Conservation (phyloP, 2,888 invertebrate genomes). For the Cremastinae sp. region DNA sequence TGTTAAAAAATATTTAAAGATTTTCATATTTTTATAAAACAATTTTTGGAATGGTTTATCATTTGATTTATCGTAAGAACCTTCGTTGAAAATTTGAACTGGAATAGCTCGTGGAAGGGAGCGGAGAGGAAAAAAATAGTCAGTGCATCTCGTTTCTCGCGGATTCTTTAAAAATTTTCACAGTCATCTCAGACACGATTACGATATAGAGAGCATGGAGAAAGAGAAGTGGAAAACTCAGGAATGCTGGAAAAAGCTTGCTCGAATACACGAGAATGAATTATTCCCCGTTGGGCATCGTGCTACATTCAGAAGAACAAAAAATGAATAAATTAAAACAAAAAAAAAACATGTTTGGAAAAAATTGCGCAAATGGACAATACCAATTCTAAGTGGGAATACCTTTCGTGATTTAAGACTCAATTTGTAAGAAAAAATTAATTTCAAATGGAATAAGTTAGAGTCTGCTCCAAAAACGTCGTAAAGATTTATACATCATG, state of each 20-base stretch:
- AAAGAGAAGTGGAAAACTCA: conserved; percentile 8
- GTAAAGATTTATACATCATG: too few species aligned
- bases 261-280: conserved; percentile 38
- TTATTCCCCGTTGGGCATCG: conserved; percentile 41
- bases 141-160: conserved; percentile 26
- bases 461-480: too few species aligned
- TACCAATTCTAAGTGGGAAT: too few species aligned
- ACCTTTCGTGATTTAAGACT: too few species aligned
- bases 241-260: conserved; percentile 15
- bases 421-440: too few species aligned
- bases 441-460: too few species aligned
- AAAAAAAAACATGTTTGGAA: not conserved
- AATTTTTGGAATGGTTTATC: not conserved
- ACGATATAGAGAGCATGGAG: conserved; percentile 1
- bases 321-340: not conserved
- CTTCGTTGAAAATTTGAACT: not conserved
- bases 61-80: not conserved
- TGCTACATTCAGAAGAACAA: not conserved
- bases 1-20: not conserved
- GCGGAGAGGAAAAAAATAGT: not conserved
- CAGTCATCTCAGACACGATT: conserved; percentile 18
- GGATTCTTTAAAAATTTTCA: conserved; percentile 38
- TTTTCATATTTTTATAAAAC: not conserved
- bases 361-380: conserved; percentile 4
- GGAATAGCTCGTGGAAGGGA: not conserved